Conservation (phyloP, 2,888 invertebrate species). For the Diplolepis rosae region DNA sequence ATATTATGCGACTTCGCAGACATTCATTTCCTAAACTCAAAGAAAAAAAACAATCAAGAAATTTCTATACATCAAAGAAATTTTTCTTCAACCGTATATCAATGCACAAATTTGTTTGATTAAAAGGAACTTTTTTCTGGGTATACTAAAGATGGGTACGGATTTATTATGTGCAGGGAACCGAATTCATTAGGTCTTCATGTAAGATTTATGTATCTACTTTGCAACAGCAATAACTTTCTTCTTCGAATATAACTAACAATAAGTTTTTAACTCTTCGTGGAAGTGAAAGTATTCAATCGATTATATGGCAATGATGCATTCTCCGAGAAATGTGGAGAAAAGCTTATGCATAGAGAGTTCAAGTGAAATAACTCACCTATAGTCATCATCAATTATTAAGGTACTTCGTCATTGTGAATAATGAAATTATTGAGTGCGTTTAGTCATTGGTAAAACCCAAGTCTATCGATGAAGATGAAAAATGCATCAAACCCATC, state of each 20-base stretch:
- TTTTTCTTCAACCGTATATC: no score
- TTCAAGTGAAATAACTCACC: conserved; percentile 39
- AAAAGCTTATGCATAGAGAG: conserved; percentile 36
- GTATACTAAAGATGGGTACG: no score
- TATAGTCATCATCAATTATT: conserved; percentile 61
- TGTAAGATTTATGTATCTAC: conserved; percentile 8
- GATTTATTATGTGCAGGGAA: no score
- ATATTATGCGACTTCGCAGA: no score
- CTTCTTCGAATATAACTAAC: background rate
- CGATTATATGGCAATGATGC: conserved; percentile 7
- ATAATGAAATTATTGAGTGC: conserved; percentile 47
- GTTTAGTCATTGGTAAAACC: conserved; percentile 50
- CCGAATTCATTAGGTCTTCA: no score
- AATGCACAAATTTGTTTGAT: no score
- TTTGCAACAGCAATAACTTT: background rate
- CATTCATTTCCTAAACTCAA: no score
- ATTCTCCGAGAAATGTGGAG: background rate
- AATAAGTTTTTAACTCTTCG: background rate
- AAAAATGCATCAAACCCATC: conserved; percentile 56
- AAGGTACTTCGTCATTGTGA: conserved; percentile 62
- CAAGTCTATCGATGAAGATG: conserved; percentile 53
- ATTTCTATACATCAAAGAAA: no score
- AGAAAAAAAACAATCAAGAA: no score
- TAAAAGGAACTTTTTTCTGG: no score
- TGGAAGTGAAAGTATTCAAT: conserved; percentile 2